Base-by-base conservation (phyloP, 2,888 invertebrate species). In the Ichneumoninae sp. region DNA sequence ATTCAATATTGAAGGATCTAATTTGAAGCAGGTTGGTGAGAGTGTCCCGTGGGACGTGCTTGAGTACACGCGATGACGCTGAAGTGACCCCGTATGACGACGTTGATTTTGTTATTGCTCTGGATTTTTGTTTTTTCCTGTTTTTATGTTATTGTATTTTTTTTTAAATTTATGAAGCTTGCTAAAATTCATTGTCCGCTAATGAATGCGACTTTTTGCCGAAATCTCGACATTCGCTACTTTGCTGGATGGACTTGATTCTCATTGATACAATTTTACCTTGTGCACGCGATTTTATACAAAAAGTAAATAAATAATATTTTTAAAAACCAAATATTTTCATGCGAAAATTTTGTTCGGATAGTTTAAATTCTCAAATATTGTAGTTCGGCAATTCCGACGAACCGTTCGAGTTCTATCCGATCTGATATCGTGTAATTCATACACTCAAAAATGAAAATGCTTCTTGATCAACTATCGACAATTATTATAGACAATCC, bases 41-140 rank as follows among this genome's bases (percentile, higher is more conserved):
- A 33, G 66, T 66, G 40, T 19, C 66, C 65, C 76, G 54, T 40
- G 81, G 69, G 69, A 65, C 54, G 54, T 57, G 3, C 30, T 30
- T 63, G 63, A 63, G 54, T 52, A 70, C 65, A 82, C 81, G 71
- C 54, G 54, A 65, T 33, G 30, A 63, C 6, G 30, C 2, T 22
- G 50, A 63, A 36, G 50, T 13, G 4, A 50, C 19, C 10, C 22
- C 50, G 26, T 50, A 22, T 33, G 36, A 36, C 33, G 10, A 50
- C 63, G 33, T 65, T 47, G 30, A 44, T 73, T 44, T 60, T n/a
- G 1, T 44, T 26, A 16, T 68, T 68, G 19, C 40, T 10, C 19
- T 40, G 4, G 19, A 36, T 26, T 68, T 16, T 44, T 68, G 2
- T 10, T 44, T 10, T 19, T 68, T 36, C 19, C 19, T 40, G 26